Evolutionary conservation across 2,113 vertebrate genomes (phyloP), one percentile per base, ranked within the genome.

Genomic region (Limnothrissa miodon): DNA sequence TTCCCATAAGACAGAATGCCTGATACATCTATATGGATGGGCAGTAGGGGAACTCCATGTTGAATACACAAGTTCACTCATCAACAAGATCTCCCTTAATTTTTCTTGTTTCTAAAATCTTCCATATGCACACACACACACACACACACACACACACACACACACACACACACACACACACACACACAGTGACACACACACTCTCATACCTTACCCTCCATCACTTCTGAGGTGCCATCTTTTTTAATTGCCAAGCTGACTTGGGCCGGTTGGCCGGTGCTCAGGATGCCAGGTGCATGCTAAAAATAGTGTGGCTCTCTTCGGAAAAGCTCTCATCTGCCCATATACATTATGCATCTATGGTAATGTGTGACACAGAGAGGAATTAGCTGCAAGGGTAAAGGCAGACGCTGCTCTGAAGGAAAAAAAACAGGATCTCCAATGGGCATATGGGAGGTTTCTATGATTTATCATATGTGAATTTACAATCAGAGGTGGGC

Each of bases 331-430:
- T 92, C 89, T 66, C 48, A 83, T 84, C 89, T 85, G 86, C 92
- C 91, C 88, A 85, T 89, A 91, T 93, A 90, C 90, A 92, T 94
- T 91, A 93, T 94, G 89, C 87, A 93, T 91, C 83, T 90, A 93
- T 94, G 93, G 88, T 91, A 92, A 94, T 93, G 74, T 0, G 0
- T 78, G 86, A 91, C 83, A 84, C 86, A 89, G 87, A 91, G 91
- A 94, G 90, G 88, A 88, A 92, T 93, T 90, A 89, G 87, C 86
- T 88, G 89, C 87, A 91, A 93, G 90, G 89, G 86, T 89, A 89
- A 89, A 89, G 89, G 91, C 90, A 92, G 92, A 92, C 92, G 39
- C 78, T 81, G 85, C 83, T 86, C 89, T 87, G 91, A 89, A 90
- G 90, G 87, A 85, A 87, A 91, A 90, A 89, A 70, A 70, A 74